Evolutionary conservation across 2,113 vertebrate genomes (phyloP).

Genomic region (Peromyscus leucopus): DNA sequence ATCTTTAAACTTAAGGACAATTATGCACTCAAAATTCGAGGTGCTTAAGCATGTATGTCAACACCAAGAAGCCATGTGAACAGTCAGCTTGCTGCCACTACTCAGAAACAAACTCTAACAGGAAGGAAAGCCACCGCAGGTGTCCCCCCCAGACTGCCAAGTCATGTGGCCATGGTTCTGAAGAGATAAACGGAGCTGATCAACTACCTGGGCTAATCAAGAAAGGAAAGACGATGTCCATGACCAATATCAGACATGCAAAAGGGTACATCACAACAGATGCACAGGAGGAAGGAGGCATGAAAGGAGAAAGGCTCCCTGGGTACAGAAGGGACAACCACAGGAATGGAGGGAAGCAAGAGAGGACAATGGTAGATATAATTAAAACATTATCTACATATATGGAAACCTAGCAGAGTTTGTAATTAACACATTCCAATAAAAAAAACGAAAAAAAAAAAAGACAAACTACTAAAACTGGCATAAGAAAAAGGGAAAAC

Average conservation of each 20-base stretch:
- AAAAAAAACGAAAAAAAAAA: background rate
- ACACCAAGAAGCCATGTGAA: background rate
- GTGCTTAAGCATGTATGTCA: background rate
- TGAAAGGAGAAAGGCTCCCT: background rate
- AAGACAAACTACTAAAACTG: background rate
- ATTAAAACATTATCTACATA: background rate
- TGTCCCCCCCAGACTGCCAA: background rate
- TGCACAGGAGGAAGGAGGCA: background rate
- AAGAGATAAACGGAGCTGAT: background rate
- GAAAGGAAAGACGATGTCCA: conserved; percentile 4
- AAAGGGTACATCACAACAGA: background rate
- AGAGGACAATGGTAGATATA: no score
- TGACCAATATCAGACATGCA: background rate
- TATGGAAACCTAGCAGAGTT: background rate
- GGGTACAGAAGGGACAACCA: background rate
- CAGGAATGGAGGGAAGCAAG: background rate
- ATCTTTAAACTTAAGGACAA: background rate
- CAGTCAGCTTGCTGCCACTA: background rate
- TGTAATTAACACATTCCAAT: background rate
- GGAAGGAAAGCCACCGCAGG: background rate
- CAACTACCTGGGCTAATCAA: background rate
- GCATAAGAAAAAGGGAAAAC: background rate
- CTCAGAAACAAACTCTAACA: background rate
- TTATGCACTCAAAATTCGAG: background rate
- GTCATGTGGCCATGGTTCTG: background rate